Evolutionary conservation across 1,140 invertebrate genomes (phyloP), one percentile per base, ranked within the genome.

Genomic region (Achroia grisella): DNA sequence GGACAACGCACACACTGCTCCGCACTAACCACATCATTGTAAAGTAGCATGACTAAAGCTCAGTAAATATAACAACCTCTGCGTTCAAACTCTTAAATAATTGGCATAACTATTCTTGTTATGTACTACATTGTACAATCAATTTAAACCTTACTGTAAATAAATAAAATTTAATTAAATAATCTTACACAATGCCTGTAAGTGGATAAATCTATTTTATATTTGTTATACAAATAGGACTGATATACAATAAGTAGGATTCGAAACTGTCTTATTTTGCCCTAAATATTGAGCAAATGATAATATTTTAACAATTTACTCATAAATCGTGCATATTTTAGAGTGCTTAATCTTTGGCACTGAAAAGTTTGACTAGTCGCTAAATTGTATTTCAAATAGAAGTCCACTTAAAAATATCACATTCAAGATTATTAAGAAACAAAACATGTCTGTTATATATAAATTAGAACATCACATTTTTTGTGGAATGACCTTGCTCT

Each of bases 301-400:
- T 34, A 13, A 37, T 39, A 13, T 53, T 56, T 37, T 36, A 63
- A 59, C 54, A 57, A 65, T 55, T 62, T 50, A 52, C 55, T 48
- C 44, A 39, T 44, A 42, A n/a, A 23, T 44, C 48, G 52, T 47
- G 53, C 39, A 43, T 42, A 42, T 36, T 57, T 70, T 73, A 66
- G 40, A 74, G 70, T 68, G 69, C 69, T 32, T 27, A 59, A 53
- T 39, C 55, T 70, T 75, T 75, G 77, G 74, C 71, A 81, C 72
- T 71, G 53, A 56, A 36, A 51, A 48, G 46, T 66, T 53, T 70
- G 67, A 79, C 71, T 75, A 77, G 73, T 51, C 51, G 14, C 35
- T 17, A 35, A 46, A 10, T 40, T 50, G 49, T 49, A 37, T 59
- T 60, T 56, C 36, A 58, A 60, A 68, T 67, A 67, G 47, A 44